Evolutionary conservation across 2,113 vertebrate species (phyloP).

Genomic region (Chaenogobius annularis): DNA sequence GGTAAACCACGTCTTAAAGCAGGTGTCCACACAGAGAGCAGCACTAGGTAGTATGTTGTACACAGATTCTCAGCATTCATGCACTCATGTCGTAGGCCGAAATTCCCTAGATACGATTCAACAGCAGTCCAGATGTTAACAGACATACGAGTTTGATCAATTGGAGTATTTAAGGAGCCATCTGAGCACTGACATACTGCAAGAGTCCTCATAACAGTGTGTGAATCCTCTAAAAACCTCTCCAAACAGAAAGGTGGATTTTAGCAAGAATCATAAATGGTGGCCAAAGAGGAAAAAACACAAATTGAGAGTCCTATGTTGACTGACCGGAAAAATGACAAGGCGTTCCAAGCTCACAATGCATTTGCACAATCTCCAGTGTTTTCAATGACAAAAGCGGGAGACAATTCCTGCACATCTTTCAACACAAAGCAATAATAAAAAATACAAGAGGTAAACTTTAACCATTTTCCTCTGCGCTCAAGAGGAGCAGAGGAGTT

Average conservation of each 20-base stretch:
- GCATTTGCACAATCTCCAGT: slow-evolving; percentile 89
- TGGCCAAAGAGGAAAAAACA: slow-evolving; percentile 52
- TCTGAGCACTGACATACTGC: slow-evolving; percentile 48
- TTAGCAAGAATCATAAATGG: slow-evolving; percentile 47
- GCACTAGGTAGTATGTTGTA: slow-evolving; percentile 90
- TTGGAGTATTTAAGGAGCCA: slow-evolving; percentile 44
- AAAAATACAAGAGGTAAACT: slow-evolving; percentile 75
- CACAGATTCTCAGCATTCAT: slow-evolving; percentile 82
- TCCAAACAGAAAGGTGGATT: slow-evolving; percentile 54
- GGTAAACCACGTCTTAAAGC: slow-evolving; percentile 89
- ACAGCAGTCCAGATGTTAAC: slow-evolving; percentile 62
- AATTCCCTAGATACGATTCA: slow-evolving; percentile 63
- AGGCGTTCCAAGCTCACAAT: slow-evolving; percentile 76
- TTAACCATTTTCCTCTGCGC: slow-evolving; percentile 54
- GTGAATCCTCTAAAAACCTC: slow-evolving; percentile 40
- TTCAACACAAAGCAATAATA: slow-evolving; percentile 73
- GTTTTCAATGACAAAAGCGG: slow-evolving; percentile 85
- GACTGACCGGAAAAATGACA: slow-evolving; percentile 58
- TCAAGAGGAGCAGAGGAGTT: slow-evolving; percentile 32
- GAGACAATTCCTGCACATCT: slow-evolving; percentile 83
- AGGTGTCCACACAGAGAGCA: slow-evolving; percentile 85
- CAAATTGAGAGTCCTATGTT: slow-evolving; percentile 53
- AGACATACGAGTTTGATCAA: slow-evolving; percentile 39
- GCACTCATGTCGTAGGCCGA: slow-evolving; percentile 63
- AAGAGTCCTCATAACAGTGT: slow-evolving; percentile 34